These are phyloP conservation scores for Peromyscus leucopus DNA, from an alignment of 2,113 vertebrate species.

Conservation along the genomic window DNA sequence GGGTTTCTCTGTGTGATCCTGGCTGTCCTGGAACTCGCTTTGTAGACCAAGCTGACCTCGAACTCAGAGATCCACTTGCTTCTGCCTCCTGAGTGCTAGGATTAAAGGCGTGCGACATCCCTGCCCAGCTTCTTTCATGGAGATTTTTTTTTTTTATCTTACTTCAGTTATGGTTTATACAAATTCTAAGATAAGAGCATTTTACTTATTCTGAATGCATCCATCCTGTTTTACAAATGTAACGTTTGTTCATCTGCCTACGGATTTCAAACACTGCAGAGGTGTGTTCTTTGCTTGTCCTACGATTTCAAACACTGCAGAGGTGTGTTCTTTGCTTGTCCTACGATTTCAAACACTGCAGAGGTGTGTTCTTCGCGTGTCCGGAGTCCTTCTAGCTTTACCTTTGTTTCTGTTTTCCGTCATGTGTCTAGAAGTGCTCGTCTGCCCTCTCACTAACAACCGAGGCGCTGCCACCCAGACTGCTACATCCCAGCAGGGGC, in stretches of 20 bases:
- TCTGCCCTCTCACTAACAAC: not conserved
- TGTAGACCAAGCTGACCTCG: too few species aligned
- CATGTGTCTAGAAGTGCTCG: not conserved
- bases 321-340: not conserved
- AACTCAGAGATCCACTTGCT: not conserved
- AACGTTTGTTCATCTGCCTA: not conserved
- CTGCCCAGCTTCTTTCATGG: not conserved
- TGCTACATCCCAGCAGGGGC: fast-evolving
- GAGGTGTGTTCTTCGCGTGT: too few species aligned
- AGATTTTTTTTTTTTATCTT: not conserved
- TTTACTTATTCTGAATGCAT: not conserved
- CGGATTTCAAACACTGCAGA: not conserved
- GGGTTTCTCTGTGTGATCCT: too few species aligned
- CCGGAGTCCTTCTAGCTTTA: not conserved
- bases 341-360: too few species aligned
- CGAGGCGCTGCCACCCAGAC: not conserved
- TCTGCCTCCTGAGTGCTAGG: not conserved
- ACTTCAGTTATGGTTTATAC: not conserved
- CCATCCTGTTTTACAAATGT: not conserved
- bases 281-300: not conserved
- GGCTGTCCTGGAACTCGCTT: too few species aligned
- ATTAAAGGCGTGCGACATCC: not conserved
- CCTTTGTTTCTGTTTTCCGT: not conserved
- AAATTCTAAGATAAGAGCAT: not conserved
- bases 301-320: too few species aligned